Conservation (phyloP, 2,113 vertebrate species). For the Baryphthengus martii region DNA sequence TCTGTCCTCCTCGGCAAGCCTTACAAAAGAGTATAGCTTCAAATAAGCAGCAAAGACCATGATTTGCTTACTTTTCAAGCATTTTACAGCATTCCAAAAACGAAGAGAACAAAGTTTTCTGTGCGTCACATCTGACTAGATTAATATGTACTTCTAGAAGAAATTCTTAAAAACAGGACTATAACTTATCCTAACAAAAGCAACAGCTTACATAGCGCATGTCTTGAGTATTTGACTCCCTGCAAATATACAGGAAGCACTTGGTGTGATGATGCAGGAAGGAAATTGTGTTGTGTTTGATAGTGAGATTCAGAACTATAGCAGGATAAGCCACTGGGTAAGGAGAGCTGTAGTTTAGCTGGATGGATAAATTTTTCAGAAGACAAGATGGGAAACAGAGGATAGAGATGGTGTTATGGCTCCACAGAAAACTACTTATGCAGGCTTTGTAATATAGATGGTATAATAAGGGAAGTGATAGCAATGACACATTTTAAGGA, state of each 20-base stretch:
- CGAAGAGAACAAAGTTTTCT: slow-evolving; percentile 1
- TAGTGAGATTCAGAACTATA: neutral
- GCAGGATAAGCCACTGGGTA: neutral
- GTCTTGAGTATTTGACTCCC: neutral
- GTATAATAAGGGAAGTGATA: neutral
- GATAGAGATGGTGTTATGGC: neutral
- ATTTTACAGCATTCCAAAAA: slow-evolving; percentile 4
- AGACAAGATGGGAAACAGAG: neutral
- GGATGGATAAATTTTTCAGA: neutral
- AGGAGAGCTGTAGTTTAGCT: neutral
- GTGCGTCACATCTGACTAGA: neutral
- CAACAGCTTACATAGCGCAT: neutral
- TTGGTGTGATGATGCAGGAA: neutral
- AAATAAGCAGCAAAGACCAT: neutral
- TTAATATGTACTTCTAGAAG: neutral
- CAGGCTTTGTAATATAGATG: neutral
- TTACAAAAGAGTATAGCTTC: neutral
- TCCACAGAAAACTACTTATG: neutral
- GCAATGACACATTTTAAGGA: neutral
- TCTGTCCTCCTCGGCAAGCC: neutral
- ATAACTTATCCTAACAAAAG: neutral
- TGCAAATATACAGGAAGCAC: neutral
- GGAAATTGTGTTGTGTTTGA: neutral
- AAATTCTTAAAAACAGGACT: neutral
- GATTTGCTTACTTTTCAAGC: neutral